Base-by-base conservation (phyloP, 2,113 vertebrate species). In the Sapajus apella region DNA sequence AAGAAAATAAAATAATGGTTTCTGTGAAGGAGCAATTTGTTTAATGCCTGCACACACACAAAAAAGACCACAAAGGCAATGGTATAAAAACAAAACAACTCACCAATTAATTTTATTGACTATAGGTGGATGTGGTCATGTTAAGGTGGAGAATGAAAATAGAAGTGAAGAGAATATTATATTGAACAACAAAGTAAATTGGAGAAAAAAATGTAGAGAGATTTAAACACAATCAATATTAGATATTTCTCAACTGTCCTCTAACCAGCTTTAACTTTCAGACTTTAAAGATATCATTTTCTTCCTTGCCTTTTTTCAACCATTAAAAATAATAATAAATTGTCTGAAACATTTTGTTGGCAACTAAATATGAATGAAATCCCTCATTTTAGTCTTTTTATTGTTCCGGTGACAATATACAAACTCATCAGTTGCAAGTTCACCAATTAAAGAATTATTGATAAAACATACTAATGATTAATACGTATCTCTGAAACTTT, bases 1-100 rank as follows among this genome's bases (percentile, higher is more conserved):
- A 85, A 95, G 68, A 61, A 83, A 90, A 77, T 90, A 84, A 90
- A 92, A 47, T 79, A 90, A 95, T 92, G 85, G 85, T 72, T 97
- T 96, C 68, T 92, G 77, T 95, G 52, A 95, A 90, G 50, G 14
- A 85, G 58, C 77, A 92, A 95, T 95, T 95, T 94, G 45, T 72
- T 76, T 97, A 96, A 92, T 95, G 61, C 27, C 20, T 45, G 3
- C n/a, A 47, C 13, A 80, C 55, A 96, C n/a, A 47, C 13, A 80
- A 61, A 96, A 93, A 92, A 90, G 70, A 79, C 4, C 30, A 47
- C 14, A 35, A 85, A 47, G 45, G 55, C 21, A 70, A 25, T 47
- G 32, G 35, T 56, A 84, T 61, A 70, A 86, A 90, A 90, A 43
- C 23, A 81, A 58, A 88, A 90, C 1, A 55, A 86, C 17, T 64